Evolutionary conservation across 2,797 vertebrate species (phyloP).

Genomic region (Sciurus carolinensis): DNA sequence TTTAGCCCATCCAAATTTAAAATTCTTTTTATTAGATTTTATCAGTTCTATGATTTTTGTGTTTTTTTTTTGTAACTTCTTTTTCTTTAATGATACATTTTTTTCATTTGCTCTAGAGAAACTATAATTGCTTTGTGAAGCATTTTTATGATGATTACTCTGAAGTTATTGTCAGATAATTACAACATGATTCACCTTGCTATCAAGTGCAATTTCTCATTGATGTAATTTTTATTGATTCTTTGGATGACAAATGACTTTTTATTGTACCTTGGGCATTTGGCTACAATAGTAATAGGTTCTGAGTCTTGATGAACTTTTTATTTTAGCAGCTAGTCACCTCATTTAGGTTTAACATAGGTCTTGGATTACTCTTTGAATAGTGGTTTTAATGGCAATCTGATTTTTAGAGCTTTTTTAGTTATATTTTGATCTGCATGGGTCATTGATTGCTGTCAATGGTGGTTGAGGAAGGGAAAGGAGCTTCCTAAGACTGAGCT

Average conservation of each 20-base stretch:
- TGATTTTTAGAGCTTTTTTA: neutral
- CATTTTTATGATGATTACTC: neutral
- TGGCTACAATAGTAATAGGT: neutral
- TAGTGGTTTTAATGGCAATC: neutral
- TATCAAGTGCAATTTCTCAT: neutral
- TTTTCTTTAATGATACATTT: neutral
- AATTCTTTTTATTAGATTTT: neutral
- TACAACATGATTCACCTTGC: neutral
- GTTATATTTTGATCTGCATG: neutral
- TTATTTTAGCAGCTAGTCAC: neutral
- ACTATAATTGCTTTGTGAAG: neutral
- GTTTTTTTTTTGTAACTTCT: neutral
- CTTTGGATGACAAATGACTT: neutral
- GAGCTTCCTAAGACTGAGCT: neutral
- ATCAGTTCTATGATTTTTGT: neutral
- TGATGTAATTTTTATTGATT: neutral
- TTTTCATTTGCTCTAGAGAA: slow-evolving; percentile 11
- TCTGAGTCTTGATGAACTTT: neutral
- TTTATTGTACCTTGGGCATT: neutral
- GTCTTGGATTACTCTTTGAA: neutral
- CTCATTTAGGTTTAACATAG: neutral
- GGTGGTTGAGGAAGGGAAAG: neutral
- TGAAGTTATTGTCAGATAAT: neutral
- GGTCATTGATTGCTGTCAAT: neutral
- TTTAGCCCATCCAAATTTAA: neutral